Evolutionary conservation across 2,888 invertebrate genomes (phyloP).

Genomic region (Calameuta filiformis): DNA sequence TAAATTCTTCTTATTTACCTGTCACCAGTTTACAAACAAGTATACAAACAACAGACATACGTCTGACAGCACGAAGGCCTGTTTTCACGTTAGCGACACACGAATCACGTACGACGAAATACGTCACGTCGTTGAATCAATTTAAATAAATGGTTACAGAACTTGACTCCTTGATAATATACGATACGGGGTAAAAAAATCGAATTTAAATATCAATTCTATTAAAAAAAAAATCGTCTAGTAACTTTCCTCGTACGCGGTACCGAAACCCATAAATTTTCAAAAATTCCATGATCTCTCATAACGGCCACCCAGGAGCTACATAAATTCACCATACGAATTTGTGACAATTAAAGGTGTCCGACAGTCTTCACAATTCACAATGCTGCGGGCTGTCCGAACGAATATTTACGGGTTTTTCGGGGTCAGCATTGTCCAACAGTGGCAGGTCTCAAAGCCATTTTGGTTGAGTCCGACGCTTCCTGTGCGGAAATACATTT

Average conservation of each 20-base stretch:
- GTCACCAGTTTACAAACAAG: background rate
- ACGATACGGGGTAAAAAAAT: background rate
- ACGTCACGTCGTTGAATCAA: background rate
- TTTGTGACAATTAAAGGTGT: conserved; percentile 43
- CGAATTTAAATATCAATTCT: background rate
- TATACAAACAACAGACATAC: background rate
- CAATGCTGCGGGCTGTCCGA: conserved; percentile 28
- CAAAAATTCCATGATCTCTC: background rate
- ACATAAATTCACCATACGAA: conserved; percentile 44
- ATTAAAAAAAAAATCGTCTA: background rate
- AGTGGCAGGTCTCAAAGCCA: conserved; percentile 1
- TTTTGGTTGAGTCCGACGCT: conserved; percentile 14
- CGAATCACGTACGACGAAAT: background rate
- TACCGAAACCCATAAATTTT: background rate
- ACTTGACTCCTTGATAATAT: background rate
- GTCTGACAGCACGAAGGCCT: background rate
- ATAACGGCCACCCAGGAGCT: conserved; percentile 42
- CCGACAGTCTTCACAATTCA: conserved; percentile 7
- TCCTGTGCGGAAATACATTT: conserved; percentile 20
- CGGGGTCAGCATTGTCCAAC: conserved; percentile 40
- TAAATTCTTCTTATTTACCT: background rate
- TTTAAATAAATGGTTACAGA: background rate
- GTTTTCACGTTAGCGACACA: background rate
- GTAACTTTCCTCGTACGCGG: background rate
- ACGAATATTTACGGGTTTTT: conserved; percentile 47